These are phyloP conservation scores for Telmatherina bonti DNA, from an alignment of 2,797 vertebrate genomes.

Conservation along the genomic window DNA sequence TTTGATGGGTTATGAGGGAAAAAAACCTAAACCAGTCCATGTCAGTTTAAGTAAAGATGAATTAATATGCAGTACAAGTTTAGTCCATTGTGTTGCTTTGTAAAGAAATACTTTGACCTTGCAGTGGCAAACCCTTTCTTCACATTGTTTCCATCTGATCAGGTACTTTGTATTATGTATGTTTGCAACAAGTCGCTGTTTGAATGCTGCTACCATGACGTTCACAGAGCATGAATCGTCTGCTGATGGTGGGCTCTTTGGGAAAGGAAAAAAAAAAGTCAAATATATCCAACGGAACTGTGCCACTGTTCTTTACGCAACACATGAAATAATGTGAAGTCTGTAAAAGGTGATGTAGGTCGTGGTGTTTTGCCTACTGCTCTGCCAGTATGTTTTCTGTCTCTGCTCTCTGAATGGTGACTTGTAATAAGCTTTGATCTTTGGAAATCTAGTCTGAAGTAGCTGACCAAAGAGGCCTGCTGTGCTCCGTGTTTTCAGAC, in stretches of 20 bases:
- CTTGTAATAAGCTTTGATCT: conserved; percentile 62
- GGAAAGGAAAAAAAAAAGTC: neutral
- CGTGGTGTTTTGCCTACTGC: conserved; percentile 57
- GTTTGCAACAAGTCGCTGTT: conserved; percentile 45
- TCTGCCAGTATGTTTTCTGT: conserved; percentile 54
- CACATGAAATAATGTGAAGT: conserved; percentile 54
- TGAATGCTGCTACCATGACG: conserved; percentile 52
- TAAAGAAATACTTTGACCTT: conserved; percentile 21
- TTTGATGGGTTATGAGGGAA: conserved; percentile 16
- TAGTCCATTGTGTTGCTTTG: conserved; percentile 29
- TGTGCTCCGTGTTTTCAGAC: conserved; percentile 70
- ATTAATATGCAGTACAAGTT: conserved; percentile 12
- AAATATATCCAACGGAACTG: conserved; percentile 32
- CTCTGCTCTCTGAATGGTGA: conserved; percentile 64
- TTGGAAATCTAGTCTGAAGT: conserved; percentile 68
- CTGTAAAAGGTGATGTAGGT: conserved; percentile 47
- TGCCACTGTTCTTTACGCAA: conserved; percentile 48
- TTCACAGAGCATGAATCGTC: conserved; percentile 51
- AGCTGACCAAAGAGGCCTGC: conserved; percentile 78
- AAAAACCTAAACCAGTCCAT: conserved; percentile 10
- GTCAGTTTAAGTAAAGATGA: conserved; percentile 16
- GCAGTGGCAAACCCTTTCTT: conserved; percentile 18
- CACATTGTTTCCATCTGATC: conserved; percentile 29
- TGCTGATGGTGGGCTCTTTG: conserved; percentile 23
- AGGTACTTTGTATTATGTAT: conserved; percentile 51